A percentile compares a stretch with the other conserved stretches of the same genome.
Evolutionary conservation across 2,797 vertebrate genomes (phyloP).

Genomic region (Xerus rutilus): DNA sequence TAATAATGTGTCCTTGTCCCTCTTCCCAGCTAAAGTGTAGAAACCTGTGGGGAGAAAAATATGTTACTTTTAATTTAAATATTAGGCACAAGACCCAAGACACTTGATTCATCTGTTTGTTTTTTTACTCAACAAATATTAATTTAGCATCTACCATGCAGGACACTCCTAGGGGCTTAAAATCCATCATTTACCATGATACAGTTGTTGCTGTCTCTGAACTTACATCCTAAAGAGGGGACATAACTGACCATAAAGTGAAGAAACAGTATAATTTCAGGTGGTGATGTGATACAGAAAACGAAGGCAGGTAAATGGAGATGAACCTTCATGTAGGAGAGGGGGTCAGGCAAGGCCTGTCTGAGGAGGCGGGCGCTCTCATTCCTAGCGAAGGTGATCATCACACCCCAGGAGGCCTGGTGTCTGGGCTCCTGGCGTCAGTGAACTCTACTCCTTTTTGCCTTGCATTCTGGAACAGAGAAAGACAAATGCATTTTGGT

Average conservation of each 20-base stretch:
- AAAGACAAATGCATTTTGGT: fast-evolving
- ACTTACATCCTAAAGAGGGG: not conserved
- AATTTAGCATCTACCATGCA: not conserved
- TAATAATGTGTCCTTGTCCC: not conserved
- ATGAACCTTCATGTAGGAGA: not conserved
- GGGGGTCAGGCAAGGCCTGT: not conserved
- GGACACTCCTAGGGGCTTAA: not conserved
- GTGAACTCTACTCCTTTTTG: not conserved
- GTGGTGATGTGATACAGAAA: not conserved
- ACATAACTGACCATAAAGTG: not conserved
- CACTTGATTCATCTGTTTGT: not conserved
- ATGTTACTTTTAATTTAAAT: not conserved
- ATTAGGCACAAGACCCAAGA: not conserved
- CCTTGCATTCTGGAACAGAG: not conserved
- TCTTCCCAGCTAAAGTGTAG: not conserved
- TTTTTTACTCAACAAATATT: not conserved
- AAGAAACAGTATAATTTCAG: not conserved
- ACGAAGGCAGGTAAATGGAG: not conserved
- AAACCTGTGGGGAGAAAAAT: not conserved
- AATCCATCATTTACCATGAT: not conserved
- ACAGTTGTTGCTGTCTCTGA: not conserved
- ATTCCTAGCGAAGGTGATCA: not conserved
- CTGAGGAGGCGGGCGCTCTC: not conserved
- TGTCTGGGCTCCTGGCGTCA: fast-evolving
- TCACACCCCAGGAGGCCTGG: not conserved